Base-by-base conservation (phyloP, 2,797 vertebrate genomes). In the Lagocephalus sceleratus region DNA sequence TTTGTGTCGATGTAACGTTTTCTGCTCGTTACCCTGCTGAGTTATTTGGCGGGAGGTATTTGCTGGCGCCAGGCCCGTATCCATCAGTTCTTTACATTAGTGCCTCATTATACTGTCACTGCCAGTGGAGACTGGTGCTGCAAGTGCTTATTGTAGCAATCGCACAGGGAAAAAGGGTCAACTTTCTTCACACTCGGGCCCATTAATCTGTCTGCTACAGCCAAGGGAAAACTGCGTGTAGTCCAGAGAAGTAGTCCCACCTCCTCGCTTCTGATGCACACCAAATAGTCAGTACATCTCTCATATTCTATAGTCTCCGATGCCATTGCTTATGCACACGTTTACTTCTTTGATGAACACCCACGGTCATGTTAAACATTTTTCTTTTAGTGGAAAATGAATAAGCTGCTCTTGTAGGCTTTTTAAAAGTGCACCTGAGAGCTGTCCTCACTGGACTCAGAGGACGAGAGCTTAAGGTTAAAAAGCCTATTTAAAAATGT, bases 401-500 rank as follows among this genome's bases (percentile, higher is more conserved):
- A 89, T 81, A 85, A 87, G 84, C 58, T 78, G 83, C 88, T 88
- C 80, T 86, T 78, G 75, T 68, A 79, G 81, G 85, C 85, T 82
- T 86, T 87, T 82, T 83, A 85, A 87, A 87, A 83, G 84, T 79
- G 72, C 85, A 85, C 82, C 79, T 79, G 87, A 88, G 87, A 89
- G 85, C 73, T 75, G 85, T 74, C 79, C 77, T 78, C 79, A 78
- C 71, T 77, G 84, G 81, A 85, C 85, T 73, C 73, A 83, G 73
- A 84, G 82, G 73, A 87, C 79, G 77, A 85, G 82, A 78, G 85
- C 86, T 84, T 84, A 83, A 88, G 86, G 89, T 89, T 88, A 87
- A 90, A 89, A 90, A 87, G 84, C 85, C 82, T 79, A 89, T 90
- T 90, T 90, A 84, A 86, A 48, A 90, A 89, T 87, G 86, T 78